Percentiles rank a stretch among this genome's conserved stretches.
These are phyloP conservation scores for Pitta sordida DNA, from an alignment of 2,113 vertebrate species.

Conservation along the genomic window DNA sequence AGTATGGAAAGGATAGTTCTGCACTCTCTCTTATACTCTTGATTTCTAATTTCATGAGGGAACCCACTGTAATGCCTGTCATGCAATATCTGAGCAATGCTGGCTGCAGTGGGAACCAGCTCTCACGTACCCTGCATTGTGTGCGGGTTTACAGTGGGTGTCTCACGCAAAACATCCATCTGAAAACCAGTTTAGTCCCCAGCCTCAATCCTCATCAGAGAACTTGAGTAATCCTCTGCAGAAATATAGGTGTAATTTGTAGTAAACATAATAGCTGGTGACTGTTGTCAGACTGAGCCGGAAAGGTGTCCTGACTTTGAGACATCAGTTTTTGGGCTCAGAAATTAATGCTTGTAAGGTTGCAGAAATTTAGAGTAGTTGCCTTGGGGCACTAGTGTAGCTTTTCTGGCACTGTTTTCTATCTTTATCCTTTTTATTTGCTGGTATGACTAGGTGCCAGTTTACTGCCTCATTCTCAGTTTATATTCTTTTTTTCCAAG, in stretches of 20 bases:
- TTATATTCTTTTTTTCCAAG: background rate
- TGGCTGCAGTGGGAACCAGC: background rate
- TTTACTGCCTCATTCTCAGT: slow-evolving; percentile 21
- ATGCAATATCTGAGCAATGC: background rate
- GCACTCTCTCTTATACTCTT: background rate
- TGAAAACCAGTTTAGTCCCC: background rate
- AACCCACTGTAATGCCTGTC: background rate
- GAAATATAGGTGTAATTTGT: background rate
- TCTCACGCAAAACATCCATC: background rate
- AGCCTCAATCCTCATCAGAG: background rate
- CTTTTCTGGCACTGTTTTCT: background rate
- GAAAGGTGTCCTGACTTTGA: background rate
- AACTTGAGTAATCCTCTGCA: background rate
- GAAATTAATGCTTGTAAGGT: background rate
- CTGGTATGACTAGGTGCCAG: background rate
- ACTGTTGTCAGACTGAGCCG: background rate
- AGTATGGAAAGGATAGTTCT: background rate
- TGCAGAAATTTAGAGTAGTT: background rate
- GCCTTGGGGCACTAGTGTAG: background rate
- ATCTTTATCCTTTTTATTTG: background rate
- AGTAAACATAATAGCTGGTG: background rate
- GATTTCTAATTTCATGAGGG: background rate
- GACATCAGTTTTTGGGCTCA: background rate
- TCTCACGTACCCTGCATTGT: accelerated
- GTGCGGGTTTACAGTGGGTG: background rate